Base-by-base conservation (phyloP, 2,113 vertebrate species). In the Camelus dromedarius region DNA sequence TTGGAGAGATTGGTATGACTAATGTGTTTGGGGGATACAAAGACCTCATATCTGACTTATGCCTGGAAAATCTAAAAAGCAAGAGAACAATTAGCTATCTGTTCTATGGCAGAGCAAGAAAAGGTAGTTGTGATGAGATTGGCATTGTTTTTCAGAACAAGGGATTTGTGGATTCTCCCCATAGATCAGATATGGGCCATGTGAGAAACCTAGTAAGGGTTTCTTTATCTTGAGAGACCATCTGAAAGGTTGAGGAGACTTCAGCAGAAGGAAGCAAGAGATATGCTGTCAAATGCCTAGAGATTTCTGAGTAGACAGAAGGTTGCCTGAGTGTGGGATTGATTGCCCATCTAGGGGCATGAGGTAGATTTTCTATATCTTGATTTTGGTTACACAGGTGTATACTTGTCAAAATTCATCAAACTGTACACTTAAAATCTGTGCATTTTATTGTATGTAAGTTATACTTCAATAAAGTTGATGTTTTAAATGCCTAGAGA, bases 381-480 rank as follows among this genome's bases (percentile, higher is more conserved):
- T 89, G 24, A 90, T 89, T 95, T 92, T 79, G 35, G 52, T 81
- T 75, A 82, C 30, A 38, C 48, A 85, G 9, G 50, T 85, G 3
- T 70, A 77, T 46, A 89, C 10, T 62, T 70, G 72, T 75, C 91
- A 82, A 76, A 87, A 62, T 9, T 60, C 50, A 77, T 77, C 60
- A 93, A 85, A 67, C 56, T 85, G 14, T 52, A 79, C 7, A 89
- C 9, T 70, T 87, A 87, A 66, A 84, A 84, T 73, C 38, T 96
- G 28, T 75, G 26, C 35, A 72, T 58, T 79, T 80, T 95, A 67
- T 58, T 94, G 6, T 48, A 50, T 76, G 26, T 84, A 79, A 81
- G 76, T 79, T 60, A 38, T 35, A 81, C 24, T n/a, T 88, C 62
- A 88, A 26, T 95, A 95, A 93, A 91, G 32, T 70, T 93, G 26